Evolutionary conservation across 2,113 vertebrate species (phyloP).

Genomic region (Prunella himalayana): DNA sequence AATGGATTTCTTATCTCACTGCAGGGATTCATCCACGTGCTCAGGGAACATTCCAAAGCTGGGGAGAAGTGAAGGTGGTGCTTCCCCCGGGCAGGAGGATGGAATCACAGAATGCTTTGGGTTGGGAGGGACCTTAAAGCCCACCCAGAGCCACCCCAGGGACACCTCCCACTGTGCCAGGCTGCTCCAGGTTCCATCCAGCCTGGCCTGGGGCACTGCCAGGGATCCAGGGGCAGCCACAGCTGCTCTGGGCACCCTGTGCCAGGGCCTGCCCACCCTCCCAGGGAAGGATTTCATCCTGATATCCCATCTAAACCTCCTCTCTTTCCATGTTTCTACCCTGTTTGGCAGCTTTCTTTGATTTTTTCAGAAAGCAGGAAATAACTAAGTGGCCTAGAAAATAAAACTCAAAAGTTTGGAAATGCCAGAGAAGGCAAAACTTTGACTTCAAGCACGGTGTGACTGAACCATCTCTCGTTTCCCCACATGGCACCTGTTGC

Average conservation of each 20-base stretch:
- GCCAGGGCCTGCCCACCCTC: not conserved
- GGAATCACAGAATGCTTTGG: not conserved
- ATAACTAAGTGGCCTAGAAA: not conserved
- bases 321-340: not conserved
- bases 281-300: not conserved
- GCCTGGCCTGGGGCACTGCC: fast-evolving
- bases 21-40: not conserved
- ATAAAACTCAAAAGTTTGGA: not conserved
- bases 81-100: not conserved
- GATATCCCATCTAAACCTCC: not conserved
- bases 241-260: not conserved
- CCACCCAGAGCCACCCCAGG: not conserved
- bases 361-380: not conserved
- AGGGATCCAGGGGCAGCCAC: not conserved
- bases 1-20: not conserved
- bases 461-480: fast-evolving
- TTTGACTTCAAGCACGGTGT: fast-evolving
- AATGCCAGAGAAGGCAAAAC: not conserved
- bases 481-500: not conserved
- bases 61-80: no score
- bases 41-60: not conserved
- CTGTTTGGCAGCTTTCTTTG: not conserved
- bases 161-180: not conserved
- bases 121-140: not conserved
- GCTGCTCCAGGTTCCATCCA: not conserved